Conservation (phyloP, 2,797 vertebrate species). For the Oreonectes daqikongensis region DNA sequence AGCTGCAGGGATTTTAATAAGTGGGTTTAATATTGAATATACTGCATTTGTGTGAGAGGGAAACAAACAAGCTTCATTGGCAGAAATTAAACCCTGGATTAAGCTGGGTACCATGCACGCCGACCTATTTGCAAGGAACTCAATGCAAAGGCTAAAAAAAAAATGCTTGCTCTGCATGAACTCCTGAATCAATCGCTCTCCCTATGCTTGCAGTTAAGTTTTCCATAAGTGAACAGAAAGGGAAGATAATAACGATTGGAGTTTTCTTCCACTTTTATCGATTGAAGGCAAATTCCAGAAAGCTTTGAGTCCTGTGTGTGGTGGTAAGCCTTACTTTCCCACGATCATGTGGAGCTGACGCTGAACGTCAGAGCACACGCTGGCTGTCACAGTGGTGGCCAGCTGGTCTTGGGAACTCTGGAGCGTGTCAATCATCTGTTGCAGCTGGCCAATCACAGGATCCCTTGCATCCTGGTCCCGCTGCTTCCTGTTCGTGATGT, state of each 20-base stretch:
- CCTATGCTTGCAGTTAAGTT: conserved; percentile 13
- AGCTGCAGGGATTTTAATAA: conserved; percentile 16
- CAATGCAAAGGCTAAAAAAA: neutral
- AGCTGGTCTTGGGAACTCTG: conserved; percentile 89
- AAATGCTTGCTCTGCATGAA: conserved; percentile 7
- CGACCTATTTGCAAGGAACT: conserved; percentile 5
- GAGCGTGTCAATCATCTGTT: conserved; percentile 85
- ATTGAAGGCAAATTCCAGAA: neutral
- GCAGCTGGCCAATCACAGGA: conserved; percentile 85
- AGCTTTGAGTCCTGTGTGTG: neutral
- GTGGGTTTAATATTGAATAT: conserved; percentile 39
- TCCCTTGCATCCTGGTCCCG: conserved; percentile 89
- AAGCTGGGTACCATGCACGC: conserved; percentile 47
- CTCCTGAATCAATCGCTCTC: conserved; percentile 37
- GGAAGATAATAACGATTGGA: neutral
- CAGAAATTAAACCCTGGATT: conserved; percentile 65
- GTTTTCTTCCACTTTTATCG: neutral
- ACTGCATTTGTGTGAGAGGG: conserved; percentile 1
- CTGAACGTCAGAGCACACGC: conserved; percentile 88
- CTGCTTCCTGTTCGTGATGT: conserved; percentile 86
- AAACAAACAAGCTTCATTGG: conserved; percentile 60
- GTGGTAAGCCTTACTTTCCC: conserved; percentile 83
- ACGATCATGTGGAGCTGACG: conserved; percentile 92
- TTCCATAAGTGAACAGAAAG: conserved; percentile 19
- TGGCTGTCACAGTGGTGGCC: conserved; percentile 80